Conservation (phyloP, 2,113 vertebrate genomes). For the Archilochus colubris region DNA sequence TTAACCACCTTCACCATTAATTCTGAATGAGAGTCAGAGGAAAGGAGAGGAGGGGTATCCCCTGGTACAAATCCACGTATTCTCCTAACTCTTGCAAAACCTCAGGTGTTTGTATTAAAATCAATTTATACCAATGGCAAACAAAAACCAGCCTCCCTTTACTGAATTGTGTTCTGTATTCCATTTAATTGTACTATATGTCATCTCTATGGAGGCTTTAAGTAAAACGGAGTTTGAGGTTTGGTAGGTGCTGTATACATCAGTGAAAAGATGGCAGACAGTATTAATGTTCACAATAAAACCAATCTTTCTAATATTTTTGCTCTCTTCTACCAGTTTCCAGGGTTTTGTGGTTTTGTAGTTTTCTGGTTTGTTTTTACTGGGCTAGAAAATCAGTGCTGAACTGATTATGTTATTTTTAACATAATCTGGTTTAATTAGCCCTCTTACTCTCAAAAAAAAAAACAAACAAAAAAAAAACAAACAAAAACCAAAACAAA, state of each 20-base stretch:
- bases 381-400: neutral
- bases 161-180: neutral
- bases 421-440: neutral
- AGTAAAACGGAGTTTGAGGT: neutral
- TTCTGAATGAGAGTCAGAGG: neutral
- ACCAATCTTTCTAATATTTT: neutral
- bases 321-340: neutral
- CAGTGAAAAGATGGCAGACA: neutral
- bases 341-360: neutral
- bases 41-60: conserved; percentile 19
- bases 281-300: neutral
- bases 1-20: conserved; percentile 31
- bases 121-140: neutral
- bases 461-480: neutral
- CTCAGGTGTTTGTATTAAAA: neutral
- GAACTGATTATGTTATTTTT: neutral
- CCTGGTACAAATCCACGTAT: neutral
- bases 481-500: neutral
- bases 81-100: neutral
- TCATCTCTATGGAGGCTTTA: neutral
- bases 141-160: neutral
- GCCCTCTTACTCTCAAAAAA: too few species aligned
- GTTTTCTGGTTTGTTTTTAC: neutral
- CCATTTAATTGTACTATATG: neutral
- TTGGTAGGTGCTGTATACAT: neutral